These are phyloP conservation scores for Thripadectes ignobilis DNA, from an alignment of 2,797 vertebrate species.

Conservation along the genomic window DNA sequence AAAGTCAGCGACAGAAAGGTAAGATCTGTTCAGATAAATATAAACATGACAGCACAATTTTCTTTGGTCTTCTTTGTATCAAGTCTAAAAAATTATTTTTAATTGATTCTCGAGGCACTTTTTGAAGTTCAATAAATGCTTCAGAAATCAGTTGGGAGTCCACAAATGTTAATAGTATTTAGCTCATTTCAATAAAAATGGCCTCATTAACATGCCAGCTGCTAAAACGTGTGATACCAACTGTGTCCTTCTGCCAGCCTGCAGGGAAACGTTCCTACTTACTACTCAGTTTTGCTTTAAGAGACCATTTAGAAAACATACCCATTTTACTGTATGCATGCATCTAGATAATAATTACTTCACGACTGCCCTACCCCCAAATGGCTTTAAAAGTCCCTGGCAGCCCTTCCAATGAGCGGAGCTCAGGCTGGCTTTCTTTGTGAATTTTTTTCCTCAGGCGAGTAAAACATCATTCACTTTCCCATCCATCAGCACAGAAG, in stretches of 20 bases:
- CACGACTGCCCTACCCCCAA: neutral
- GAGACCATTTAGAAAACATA: conserved; percentile 40
- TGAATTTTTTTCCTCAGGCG: neutral
- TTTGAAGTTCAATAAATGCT: conserved; percentile 72
- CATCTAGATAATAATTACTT: conserved; percentile 20
- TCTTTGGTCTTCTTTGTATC: conserved; percentile 22
- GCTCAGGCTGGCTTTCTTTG: neutral
- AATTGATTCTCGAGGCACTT: conserved; percentile 69
- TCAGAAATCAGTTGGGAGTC: conserved; percentile 69
- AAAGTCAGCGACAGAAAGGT: neutral
- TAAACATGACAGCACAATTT: neutral
- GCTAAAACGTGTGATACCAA: conserved; percentile 66
- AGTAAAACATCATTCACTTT: neutral
- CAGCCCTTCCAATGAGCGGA: neutral
- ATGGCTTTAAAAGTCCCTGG: neutral
- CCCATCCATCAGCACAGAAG: neutral
- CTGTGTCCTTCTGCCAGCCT: conserved; percentile 63
- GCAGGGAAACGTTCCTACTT: conserved; percentile 56
- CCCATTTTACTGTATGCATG: neutral
- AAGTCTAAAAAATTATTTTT: conserved; percentile 62
- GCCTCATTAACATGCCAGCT: conserved; percentile 75
- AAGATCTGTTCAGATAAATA: conserved; percentile 30
- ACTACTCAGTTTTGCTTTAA: conserved; percentile 60
- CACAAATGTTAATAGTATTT: conserved; percentile 68
- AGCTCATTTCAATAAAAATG: conserved; percentile 73